A percentile compares a stretch with the other conserved stretches of the same genome.
phyloP scores from a whole-genome alignment of 2,888 invertebrate species.

The Cephonodes hylas region DNA sequence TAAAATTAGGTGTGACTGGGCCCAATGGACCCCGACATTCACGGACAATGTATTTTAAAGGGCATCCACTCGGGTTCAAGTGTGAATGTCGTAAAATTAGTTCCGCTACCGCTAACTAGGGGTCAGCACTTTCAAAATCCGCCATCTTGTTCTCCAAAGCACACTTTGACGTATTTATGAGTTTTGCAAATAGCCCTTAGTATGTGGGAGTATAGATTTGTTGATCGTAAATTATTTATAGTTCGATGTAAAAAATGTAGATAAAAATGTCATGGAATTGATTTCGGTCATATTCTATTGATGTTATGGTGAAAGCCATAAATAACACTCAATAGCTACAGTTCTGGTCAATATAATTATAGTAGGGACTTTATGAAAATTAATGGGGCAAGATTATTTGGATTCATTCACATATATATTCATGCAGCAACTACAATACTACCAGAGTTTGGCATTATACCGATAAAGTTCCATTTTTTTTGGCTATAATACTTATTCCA shows the following conservation, averaged over 20 bases:
- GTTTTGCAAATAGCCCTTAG: constrained; percentile 49
- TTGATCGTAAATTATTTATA: constrained; percentile 31
- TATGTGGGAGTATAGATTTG: constrained; percentile 50
- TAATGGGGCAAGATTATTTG: too few species aligned
- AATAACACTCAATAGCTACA: too few species aligned
- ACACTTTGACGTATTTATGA: constrained; percentile 64
- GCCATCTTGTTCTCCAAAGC: constrained; percentile 53
- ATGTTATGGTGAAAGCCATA: neutral
- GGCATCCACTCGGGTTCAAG: constrained; percentile 65
- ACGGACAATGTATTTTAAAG: constrained; percentile 77
- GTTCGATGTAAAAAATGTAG: constrained; percentile 11
- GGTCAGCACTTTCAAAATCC: constrained; percentile 64
- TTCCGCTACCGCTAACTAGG: constrained; percentile 60
- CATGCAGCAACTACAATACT: too few species aligned
- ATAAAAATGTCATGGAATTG: neutral
- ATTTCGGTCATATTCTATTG: neutral
- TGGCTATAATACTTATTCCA: too few species aligned
- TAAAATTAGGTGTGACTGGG: constrained; percentile 66
- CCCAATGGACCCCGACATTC: constrained; percentile 66
- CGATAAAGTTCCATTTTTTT: too few species aligned
- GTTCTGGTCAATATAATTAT: too few species aligned
- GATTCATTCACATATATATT: too few species aligned
- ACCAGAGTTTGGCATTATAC: too few species aligned
- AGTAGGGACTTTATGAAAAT: too few species aligned
- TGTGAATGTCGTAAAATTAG: constrained; percentile 72